Percentiles rank a stretch among this genome's conserved stretches.
Conservation (phyloP, 2,113 vertebrate species). For the Apodemus speciosus region DNA sequence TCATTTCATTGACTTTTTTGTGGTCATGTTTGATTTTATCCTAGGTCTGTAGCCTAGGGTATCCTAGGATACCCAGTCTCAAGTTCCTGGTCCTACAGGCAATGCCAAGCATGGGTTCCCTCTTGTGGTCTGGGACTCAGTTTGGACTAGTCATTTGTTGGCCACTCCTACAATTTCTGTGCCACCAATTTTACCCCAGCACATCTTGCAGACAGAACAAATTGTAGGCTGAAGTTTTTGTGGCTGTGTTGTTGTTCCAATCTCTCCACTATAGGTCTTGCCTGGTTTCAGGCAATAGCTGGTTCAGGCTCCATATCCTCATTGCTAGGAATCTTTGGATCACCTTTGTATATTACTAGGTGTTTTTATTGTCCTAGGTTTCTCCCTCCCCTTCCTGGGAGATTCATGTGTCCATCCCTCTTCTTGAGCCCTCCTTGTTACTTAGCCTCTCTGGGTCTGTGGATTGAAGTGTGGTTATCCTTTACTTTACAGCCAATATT, state of each 20-base stretch:
- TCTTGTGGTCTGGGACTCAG: background rate
- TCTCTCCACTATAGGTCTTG: background rate
- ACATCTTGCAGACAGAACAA: background rate
- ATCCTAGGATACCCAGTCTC: background rate
- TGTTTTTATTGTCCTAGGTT: background rate
- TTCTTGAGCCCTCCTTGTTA: background rate
- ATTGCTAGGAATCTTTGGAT: background rate
- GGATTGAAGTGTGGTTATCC: background rate
- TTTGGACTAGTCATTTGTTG: background rate
- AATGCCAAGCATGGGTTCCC: background rate
- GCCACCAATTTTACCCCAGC: background rate
- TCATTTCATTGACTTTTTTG: background rate
- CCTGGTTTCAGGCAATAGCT: background rate
- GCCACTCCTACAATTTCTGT: background rate
- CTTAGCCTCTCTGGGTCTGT: background rate
- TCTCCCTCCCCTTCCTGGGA: background rate
- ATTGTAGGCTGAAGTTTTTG: background rate
- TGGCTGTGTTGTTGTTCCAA: background rate
- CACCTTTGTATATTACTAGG: background rate
- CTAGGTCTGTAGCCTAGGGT: background rate
- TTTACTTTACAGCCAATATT: background rate
- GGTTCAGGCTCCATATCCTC: background rate
- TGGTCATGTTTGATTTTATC: background rate
- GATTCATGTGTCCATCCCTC: background rate
- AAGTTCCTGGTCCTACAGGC: background rate